phyloP scores from a whole-genome alignment of 2,888 invertebrate species.

The Notocelia uddmanniana region DNA sequence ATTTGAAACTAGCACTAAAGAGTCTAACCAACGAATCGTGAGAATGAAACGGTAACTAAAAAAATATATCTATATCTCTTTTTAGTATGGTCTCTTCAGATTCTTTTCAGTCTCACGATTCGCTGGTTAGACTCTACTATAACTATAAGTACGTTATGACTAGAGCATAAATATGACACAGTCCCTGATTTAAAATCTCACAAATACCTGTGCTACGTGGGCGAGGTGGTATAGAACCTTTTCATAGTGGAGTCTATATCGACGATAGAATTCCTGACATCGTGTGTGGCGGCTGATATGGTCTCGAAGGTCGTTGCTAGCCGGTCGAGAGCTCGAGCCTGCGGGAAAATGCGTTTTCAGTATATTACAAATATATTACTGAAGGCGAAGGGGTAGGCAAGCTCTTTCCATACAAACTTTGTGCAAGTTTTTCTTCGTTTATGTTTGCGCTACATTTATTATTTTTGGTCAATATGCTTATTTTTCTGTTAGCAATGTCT shows the following conservation, averaged over 20 bases:
- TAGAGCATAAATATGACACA: slow-evolving; percentile 28
- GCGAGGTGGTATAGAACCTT: slow-evolving; percentile 68
- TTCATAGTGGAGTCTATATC: slow-evolving; percentile 78
- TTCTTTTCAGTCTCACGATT: too few species aligned
- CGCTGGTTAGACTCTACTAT: not conserved
- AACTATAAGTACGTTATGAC: slow-evolving; percentile 29
- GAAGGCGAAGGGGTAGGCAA: too few species aligned
- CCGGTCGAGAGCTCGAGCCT: slow-evolving; percentile 76
- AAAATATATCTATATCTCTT: not conserved
- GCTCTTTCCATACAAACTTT: too few species aligned
- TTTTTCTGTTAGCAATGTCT: too few species aligned
- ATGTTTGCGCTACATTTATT: too few species aligned
- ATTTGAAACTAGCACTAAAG: too few species aligned
- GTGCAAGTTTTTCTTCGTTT: too few species aligned
- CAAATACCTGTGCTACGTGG: slow-evolving; percentile 68
- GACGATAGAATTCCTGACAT: slow-evolving; percentile 70
- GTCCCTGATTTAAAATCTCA: slow-evolving; percentile 47
- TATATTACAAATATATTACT: not conserved
- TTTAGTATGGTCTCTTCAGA: too few species aligned
- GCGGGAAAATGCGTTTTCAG: too few species aligned
- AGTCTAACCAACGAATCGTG: too few species aligned
- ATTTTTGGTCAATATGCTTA: too few species aligned
- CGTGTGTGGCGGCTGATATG: slow-evolving; percentile 67
- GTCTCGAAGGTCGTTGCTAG: slow-evolving; percentile 72
- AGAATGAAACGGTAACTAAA: too few species aligned